Base-by-base conservation (phyloP, 2,113 vertebrate species). In the Stigmatopora argus region DNA sequence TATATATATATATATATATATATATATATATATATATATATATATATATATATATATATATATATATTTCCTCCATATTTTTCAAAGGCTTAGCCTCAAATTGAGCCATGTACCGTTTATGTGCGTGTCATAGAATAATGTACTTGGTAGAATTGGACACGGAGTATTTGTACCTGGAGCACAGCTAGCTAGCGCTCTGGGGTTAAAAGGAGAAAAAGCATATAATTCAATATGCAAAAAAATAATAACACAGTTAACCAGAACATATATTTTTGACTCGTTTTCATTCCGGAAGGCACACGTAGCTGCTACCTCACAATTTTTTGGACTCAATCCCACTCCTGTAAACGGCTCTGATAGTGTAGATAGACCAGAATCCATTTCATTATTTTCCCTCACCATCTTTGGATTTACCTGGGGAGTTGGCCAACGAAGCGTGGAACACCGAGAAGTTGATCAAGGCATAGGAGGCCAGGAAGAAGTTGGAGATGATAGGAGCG, bases 401-500 rank as follows among this genome's bases (percentile, higher is more conserved):
- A 17, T 58, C 8, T n/a, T 41, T 59, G 26, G 48, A 19, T 86
- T 88, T 93, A 99, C 97, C 97, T 91, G 96, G 97, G 62, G 96
- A 99, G 86, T 98, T 98, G 60, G 97, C 97, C 85, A 99, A 90
- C 15, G 96, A 99, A 3, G 97, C 96, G 66, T 98, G 96, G 87
- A 98, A 98, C 73, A 98, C 96, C 0, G 97, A 98, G 86, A 98
- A 99, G 88, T 99, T 99, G 88, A 98, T 99, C 89, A 99, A 85
- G 67, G 97, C 97, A 23, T 99, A 99, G 0, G 97, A 99, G 4
- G 97, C 96, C 91, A 99, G 85, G 89, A 99, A 99, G 85, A 98
- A 99, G 83, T 99, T 99, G 61, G 97, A 98, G 87, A 98, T 99
- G 88, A 99, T 99, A 65, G 96, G 97, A 70, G 97, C 97, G 65